A percentile compares a stretch with the other conserved stretches of the same genome.
Conservation (phyloP, 2,888 invertebrate species). For the Ornithoptera priamus region DNA sequence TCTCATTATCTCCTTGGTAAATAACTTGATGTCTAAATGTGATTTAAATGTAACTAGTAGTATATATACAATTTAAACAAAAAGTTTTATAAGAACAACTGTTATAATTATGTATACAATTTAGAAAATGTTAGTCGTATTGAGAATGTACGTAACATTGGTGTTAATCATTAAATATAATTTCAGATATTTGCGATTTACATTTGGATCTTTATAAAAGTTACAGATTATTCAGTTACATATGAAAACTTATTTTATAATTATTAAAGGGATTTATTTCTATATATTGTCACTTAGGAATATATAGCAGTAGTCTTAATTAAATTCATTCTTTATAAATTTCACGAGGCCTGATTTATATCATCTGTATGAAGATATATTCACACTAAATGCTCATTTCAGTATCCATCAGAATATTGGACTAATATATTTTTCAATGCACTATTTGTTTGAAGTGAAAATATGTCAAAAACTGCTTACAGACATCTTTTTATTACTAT, state of each 20-base stretch:
- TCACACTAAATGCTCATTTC: no score
- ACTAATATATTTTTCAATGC: no score
- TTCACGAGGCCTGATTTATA: no score
- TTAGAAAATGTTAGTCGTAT: constrained; percentile 47
- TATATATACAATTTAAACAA: constrained; percentile 37
- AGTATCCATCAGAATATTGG: no score
- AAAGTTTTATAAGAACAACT: constrained; percentile 64
- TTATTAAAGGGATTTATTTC: no score
- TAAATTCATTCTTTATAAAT: no score
- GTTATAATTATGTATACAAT: constrained; percentile 66
- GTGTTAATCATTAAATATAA: constrained; percentile 1
- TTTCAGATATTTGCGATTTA: not conserved
- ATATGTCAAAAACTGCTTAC: no score
- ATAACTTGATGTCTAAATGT: constrained; percentile 47
- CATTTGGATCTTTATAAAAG: not conserved
- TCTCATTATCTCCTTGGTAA: constrained; percentile 38
- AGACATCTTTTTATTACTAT: no score
- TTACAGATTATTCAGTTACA: not conserved
- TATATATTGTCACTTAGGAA: no score
- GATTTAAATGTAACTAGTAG: constrained; percentile 36
- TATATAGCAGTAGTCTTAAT: no score
- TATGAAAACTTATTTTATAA: not conserved
- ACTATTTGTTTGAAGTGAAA: no score
- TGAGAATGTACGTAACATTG: constrained; percentile 16
- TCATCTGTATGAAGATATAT: no score